These are phyloP conservation scores for Odontocolon sp. DNA, from an alignment of 2,888 invertebrate species.

Conservation along the genomic window DNA sequence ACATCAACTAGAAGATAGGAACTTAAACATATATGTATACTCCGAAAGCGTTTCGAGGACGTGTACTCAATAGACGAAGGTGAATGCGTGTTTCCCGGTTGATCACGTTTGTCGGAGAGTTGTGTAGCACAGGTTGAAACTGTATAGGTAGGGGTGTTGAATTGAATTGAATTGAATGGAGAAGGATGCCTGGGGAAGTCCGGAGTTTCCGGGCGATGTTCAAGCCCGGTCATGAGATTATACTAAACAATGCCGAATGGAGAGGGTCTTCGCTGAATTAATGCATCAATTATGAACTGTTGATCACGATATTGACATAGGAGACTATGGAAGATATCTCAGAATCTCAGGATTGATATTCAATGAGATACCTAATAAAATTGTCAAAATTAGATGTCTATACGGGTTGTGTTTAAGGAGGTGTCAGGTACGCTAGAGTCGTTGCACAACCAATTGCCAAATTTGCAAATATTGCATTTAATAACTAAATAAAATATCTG, in stretches of 20 bases:
- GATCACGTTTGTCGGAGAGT: slow-evolving; percentile 19
- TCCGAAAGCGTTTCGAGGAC: slow-evolving; percentile 1
- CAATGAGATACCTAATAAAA: too few relatives aligned
- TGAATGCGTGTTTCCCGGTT: slow-evolving; percentile 21
- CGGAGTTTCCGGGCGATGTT: background rate
- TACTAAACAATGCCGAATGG: slow-evolving; percentile 28
- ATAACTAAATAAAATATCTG: too few relatives aligned
- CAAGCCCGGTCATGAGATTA: background rate
- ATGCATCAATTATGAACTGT: background rate
- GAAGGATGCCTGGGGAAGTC: background rate
- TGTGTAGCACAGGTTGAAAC: slow-evolving; percentile 14
- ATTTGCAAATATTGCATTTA: too few relatives aligned
- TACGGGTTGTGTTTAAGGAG: too few relatives aligned
- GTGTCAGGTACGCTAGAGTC: too few relatives aligned
- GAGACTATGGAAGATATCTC: too few relatives aligned
- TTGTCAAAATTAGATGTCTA: too few relatives aligned
- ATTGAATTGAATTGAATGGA: slow-evolving; percentile 35
- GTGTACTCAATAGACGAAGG: background rate
- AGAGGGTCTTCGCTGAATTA: slow-evolving; percentile 1
- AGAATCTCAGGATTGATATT: too few relatives aligned
- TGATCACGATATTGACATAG: too few relatives aligned
- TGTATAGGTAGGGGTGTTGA: background rate
- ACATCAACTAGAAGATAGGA: background rate
- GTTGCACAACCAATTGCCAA: too few relatives aligned
- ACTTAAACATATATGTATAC: background rate